phyloP scores from a whole-genome alignment of 2,797 vertebrate species.

The Sternarchorhynchus goeldii region DNA sequence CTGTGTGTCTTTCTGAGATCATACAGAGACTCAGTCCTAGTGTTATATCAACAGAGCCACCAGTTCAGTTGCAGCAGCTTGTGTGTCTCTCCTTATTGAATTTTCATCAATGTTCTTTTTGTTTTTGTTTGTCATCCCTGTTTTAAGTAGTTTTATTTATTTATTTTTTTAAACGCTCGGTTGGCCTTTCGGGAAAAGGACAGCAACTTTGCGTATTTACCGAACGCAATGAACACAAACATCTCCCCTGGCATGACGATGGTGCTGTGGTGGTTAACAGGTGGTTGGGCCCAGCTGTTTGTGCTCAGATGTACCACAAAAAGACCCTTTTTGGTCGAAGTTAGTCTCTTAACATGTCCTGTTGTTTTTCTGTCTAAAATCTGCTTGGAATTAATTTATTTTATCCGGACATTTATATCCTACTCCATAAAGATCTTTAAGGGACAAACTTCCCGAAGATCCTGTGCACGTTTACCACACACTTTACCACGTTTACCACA shows the following conservation, averaged over 20 bases:
- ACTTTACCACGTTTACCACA: conserved; percentile 36
- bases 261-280: conserved; percentile 54
- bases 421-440: conserved; percentile 32
- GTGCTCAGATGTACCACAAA: conserved; percentile 55
- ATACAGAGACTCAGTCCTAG: not conserved
- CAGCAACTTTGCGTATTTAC: conserved; percentile 25
- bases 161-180: conserved; percentile 35
- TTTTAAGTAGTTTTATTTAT: conserved; percentile 15
- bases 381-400: conserved; percentile 68
- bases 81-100: not conserved
- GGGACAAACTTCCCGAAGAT: conserved; percentile 35
- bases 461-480: conserved; percentile 26
- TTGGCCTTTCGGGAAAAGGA: conserved; percentile 32
- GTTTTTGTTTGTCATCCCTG: not conserved
- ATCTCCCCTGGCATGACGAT: conserved; percentile 45
- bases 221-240: conserved; percentile 45
- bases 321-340: conserved; percentile 50
- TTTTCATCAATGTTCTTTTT: conserved; percentile 15
- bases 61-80: conserved; percentile 12
- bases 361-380: conserved; percentile 63
- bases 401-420: conserved; percentile 35
- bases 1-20: not conserved
- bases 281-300: conserved; percentile 55
- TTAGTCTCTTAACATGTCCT: conserved; percentile 60
- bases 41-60: not conserved